Percentiles rank a stretch among this genome's conserved stretches.
Evolutionary conservation across 2,888 invertebrate species (phyloP).

Genomic region (Perizoma affinitatum): DNA sequence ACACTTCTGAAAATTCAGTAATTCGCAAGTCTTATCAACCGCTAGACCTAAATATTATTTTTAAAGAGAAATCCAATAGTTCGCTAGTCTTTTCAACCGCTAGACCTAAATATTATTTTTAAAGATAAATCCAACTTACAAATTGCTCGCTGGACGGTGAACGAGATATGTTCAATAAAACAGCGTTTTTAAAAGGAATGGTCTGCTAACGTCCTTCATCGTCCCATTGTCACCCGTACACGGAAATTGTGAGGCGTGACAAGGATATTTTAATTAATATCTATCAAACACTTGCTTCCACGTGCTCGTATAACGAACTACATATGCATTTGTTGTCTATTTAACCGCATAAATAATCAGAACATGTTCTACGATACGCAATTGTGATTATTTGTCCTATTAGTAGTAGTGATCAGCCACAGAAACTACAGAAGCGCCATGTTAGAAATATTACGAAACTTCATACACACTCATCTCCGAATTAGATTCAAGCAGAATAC

Average conservation of each 20-base stretch:
- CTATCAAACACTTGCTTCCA: constrained; percentile 19
- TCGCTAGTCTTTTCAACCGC: too few relatives aligned
- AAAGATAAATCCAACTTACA: constrained; percentile 22
- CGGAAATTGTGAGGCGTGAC: constrained; percentile 3
- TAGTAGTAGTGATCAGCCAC: not conserved
- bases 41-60: constrained; percentile 25
- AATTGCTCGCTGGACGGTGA: constrained; percentile 20
- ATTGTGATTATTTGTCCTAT: not conserved
- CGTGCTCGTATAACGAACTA: too few relatives aligned
- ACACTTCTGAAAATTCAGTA: constrained; percentile 11
- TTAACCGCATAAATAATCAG: not conserved
- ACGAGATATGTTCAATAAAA: constrained; percentile 21
- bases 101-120: constrained; percentile 25
- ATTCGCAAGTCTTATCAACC: constrained; percentile 14
- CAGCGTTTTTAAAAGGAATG: constrained; percentile 17
- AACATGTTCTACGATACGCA: not conserved
- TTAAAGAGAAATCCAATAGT: constrained; percentile 16
- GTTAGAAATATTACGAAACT: constrained; percentile 17
- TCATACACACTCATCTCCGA: constrained; percentile 19
- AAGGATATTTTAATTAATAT: constrained; percentile 22
- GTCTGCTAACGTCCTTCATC: constrained; percentile 1
- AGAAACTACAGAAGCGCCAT: not conserved
- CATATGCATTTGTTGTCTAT: too few relatives aligned
- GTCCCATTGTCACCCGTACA: not conserved
- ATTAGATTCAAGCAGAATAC: constrained; percentile 27